A percentile compares a stretch with the other conserved stretches of the same genome.
These are phyloP conservation scores for Onychomys arenicola DNA, from an alignment of 2,797 vertebrate species.

Conservation along the genomic window DNA sequence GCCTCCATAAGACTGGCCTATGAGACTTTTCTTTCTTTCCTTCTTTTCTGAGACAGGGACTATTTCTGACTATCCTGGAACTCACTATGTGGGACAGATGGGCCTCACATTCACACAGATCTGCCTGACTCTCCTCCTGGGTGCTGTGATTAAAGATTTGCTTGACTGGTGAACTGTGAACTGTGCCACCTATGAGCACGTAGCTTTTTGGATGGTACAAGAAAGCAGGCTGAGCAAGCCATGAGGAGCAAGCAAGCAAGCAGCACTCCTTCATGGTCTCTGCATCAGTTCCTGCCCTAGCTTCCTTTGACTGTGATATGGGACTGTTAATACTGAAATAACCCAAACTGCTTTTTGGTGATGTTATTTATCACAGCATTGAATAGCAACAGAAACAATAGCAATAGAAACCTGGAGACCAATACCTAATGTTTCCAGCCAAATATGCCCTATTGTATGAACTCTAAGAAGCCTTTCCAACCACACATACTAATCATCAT, in stretches of 20 bases:
- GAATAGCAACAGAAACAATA: not conserved
- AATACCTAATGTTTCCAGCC: not conserved
- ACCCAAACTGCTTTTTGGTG: not conserved
- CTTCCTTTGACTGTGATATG: not conserved
- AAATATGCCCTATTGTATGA: not conserved
- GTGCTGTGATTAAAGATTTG: too few relatives aligned
- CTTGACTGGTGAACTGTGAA: too few relatives aligned
- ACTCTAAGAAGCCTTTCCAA: not conserved
- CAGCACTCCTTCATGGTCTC: not conserved
- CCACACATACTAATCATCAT: not conserved
- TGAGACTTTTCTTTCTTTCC: too few relatives aligned
- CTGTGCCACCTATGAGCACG: too few relatives aligned
- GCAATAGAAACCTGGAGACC: not conserved
- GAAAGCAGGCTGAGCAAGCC: too few relatives aligned
- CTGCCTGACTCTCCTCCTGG: not conserved
- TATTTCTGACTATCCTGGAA: not conserved
- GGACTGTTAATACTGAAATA: not conserved
- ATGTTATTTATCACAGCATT: not conserved
- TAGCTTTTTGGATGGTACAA: too few relatives aligned
- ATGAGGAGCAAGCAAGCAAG: not conserved
- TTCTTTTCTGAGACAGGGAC: not conserved
- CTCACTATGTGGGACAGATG: not conserved
- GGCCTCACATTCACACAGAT: not conserved
- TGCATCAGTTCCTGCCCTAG: not conserved
- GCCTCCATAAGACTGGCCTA: not conserved